phyloP scores from a whole-genome alignment of 1,140 invertebrate genomes.

The Hyles vespertilio region DNA sequence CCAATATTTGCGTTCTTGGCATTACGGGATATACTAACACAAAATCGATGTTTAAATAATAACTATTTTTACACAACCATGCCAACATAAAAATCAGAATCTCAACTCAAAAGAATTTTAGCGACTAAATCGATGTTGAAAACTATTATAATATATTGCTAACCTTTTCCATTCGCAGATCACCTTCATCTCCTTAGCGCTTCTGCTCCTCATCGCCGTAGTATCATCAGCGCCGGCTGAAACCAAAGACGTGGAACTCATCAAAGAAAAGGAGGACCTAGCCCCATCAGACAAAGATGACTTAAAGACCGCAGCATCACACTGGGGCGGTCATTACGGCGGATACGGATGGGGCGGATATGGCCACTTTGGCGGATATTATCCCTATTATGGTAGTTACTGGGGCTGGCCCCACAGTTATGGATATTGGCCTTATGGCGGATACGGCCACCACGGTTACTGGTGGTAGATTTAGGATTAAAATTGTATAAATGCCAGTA shows the following conservation, averaged over 20 bases:
- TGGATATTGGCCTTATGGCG: conserved; percentile 41
- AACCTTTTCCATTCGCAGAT: conserved; percentile 26
- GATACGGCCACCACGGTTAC: conserved; percentile 27
- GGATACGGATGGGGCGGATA: conserved; percentile 22
- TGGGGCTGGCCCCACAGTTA: conserved; percentile 54
- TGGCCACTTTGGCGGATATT: conserved; percentile 42
- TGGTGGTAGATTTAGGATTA: conserved; percentile 36
- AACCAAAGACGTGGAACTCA: conserved; percentile 19
- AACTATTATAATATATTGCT: too few relatives aligned
- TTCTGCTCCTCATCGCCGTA: conserved; percentile 29
- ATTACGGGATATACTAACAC: too few relatives aligned
- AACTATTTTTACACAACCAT: too few relatives aligned
- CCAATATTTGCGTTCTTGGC: too few relatives aligned
- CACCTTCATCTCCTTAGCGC: conserved; percentile 26
- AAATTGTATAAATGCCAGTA: too few relatives aligned
- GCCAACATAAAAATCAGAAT: too few relatives aligned
- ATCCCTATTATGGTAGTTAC: conserved; percentile 37
- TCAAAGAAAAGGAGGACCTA: conserved; percentile 28
- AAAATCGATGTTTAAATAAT: too few relatives aligned
- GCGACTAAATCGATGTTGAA: too few relatives aligned
- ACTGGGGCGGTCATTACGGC: conserved; percentile 51
- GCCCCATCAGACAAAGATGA: conserved; percentile 48
- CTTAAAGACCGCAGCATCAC: conserved; percentile 59
- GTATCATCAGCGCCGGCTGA: conserved; percentile 45
- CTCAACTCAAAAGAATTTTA: too few relatives aligned